Base-by-base conservation (phyloP, 2,888 invertebrate species). In the Lochmaea crataegi region DNA sequence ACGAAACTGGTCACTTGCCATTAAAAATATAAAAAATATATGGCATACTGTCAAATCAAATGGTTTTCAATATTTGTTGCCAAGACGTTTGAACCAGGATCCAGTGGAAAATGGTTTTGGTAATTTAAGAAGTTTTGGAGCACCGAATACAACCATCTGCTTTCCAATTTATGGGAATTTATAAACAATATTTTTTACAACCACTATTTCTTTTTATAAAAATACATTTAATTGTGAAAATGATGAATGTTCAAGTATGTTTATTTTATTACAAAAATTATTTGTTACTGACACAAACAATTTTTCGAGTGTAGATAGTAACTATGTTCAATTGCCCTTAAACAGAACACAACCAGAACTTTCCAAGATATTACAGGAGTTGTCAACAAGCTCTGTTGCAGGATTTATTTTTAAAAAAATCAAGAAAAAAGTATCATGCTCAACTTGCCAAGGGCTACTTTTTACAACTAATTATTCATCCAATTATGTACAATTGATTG, bases 221-320 rank as follows among this genome's bases (percentile, higher is more conserved):
- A 71, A 66, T 32, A 22, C 72, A 66, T 72, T 67, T 42, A 67
- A 72, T 32, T 72, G 72, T 61, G 72, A 72, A 67, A 67, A 70
- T 57, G 65, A 70, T 42, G 22, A 18, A 64, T 70, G 70, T 65
- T 16, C 41, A 42, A 51, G 32, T 61, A 53, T 70, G 65, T 70
- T 67, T 67, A 67, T 53, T 57, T 67, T 42, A 57, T 56, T 57
- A 53, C 41, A 67, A 22, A 53, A 42, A 56, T 57, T 67, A 18
- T 67, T 67, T 67, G 51, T 51, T 51, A n/a, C 51, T 51, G 51
- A 51, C 14, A 51, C 51, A n/a, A 51, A 51, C 51, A 14, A 51
- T 2, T 51, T 51, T 51, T 16, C 16, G 16, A 51, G 6, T 51
- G 51, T 51, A 51, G 51, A 51, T 51, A 51, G 51, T 51, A 51